Base-by-base conservation (phyloP, 2,113 vertebrate genomes). In the Entomyzon cyanotis region DNA sequence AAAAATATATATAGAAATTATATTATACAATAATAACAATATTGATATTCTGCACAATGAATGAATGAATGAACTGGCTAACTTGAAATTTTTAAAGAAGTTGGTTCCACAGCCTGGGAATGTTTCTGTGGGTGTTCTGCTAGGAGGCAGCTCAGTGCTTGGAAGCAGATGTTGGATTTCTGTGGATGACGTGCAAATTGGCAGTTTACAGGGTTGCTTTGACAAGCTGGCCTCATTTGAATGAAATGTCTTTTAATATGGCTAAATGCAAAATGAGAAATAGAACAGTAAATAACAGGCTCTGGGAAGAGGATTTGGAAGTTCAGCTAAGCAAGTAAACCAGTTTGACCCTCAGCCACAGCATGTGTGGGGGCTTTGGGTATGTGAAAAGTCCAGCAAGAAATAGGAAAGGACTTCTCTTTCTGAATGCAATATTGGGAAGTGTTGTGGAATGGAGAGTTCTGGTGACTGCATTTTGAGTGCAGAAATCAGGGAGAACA, bases 111-210 rank as follows among this genome's bases (percentile, higher is more conserved):
- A 73, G 58, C 53, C 60, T 76, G 49, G 67, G 22, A 89, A 6
- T 74, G 37, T 77, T 85, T 90, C 68, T 73, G 42, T 87, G 94
- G 69, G 46, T 73, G 84, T 93, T 87, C 86, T 87, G 44, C 44
- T 71, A 15, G 87, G 69, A 76, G 67, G 58, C 49, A 65, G 69
- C 64, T 71, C 58, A 33, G 52, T 63, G 47, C 84, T 46, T 77
- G 82, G 78, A 93, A 95, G 91, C 87, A 94, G 87, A 94, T 90
- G 75, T 67, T 70, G 74, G 31, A 41, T 92, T 87, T 89, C 81
- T 68, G 3, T 67, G 87, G 80, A 68, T 89, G 79, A 90, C 2
- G 22, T 64, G 78, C 58, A 92, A 89, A 69, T 8, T 94, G 84
- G 79, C 55, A 65, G 53, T 55, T 93, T 50, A 52, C 49, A 76